These are phyloP conservation scores for Drosophila punjabiensis DNA, from an alignment of 1,140 invertebrate species.

Conservation along the genomic window DNA sequence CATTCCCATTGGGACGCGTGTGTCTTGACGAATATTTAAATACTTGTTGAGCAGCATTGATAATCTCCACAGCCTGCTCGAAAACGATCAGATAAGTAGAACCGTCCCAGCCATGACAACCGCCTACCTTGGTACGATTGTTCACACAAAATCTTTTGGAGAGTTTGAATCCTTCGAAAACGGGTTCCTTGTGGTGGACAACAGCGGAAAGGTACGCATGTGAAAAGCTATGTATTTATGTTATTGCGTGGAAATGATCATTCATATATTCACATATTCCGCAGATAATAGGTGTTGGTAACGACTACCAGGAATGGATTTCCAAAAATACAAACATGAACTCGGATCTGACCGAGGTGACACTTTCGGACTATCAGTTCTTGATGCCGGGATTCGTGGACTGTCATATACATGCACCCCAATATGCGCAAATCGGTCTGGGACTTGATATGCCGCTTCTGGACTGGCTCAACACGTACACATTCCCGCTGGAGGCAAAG, in stretches of 20 bases:
- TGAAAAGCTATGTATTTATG: background rate
- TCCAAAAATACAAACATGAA: background rate
- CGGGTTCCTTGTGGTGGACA: constrained; percentile 70
- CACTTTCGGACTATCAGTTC: constrained; percentile 88
- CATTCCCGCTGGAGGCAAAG: constrained; percentile 93
- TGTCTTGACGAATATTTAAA: constrained; percentile 49
- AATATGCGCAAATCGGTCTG: constrained; percentile 93
- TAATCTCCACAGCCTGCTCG: background rate
- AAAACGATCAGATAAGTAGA: constrained; percentile 12
- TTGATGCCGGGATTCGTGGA: constrained; percentile 95
- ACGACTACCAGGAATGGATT: constrained; percentile 53
- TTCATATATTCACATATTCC: too few species aligned
- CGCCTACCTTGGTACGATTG: constrained; percentile 68
- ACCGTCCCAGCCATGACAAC: constrained; percentile 44
- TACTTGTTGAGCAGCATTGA: constrained; percentile 50
- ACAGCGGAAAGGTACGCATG: constrained; percentile 60
- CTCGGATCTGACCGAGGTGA: constrained; percentile 46
- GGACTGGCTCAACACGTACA: constrained; percentile 95
- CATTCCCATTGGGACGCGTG: constrained; percentile 25
- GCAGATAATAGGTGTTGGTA: constrained; percentile 71
- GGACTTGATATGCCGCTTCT: constrained; percentile 92
- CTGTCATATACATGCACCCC: constrained; percentile 95
- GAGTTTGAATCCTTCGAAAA: constrained; percentile 72
- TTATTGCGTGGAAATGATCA: background rate
- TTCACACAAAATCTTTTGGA: constrained; percentile 75